Conservation (phyloP, 2,888 invertebrate genomes). For the Chalcis sispes region DNA sequence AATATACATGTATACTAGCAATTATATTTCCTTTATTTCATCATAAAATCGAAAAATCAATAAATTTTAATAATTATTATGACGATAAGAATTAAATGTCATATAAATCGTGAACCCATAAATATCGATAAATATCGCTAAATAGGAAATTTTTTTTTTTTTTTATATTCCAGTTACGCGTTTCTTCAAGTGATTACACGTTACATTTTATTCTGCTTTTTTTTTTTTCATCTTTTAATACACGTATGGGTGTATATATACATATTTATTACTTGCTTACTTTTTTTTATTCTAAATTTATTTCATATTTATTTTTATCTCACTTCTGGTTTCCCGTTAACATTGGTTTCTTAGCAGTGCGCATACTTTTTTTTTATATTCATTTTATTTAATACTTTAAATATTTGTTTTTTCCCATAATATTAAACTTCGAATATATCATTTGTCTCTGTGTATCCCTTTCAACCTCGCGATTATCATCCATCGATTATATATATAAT, state of each 20-base stretch:
- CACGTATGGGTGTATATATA: slow-evolving; percentile 55
- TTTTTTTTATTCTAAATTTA: slow-evolving; percentile 47
- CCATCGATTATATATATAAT: slow-evolving; percentile 19
- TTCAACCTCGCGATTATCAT: slow-evolving; percentile 7
- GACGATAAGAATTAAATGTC: slow-evolving; percentile 31
- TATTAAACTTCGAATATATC: slow-evolving; percentile 42
- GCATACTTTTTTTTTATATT: slow-evolving; percentile 24
- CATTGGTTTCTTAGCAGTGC: slow-evolving; percentile 41
- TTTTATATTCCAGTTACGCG: slow-evolving; percentile 22
- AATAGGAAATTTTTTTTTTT: slow-evolving; percentile 48
- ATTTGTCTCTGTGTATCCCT: slow-evolving; percentile 12
- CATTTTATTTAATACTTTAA: slow-evolving; percentile 31
- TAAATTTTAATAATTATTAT: slow-evolving; percentile 6
- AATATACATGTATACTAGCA: slow-evolving; percentile 41
- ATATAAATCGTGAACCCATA: slow-evolving; percentile 45
- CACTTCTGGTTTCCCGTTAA: slow-evolving; percentile 34
- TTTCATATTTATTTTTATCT: slow-evolving; percentile 43
- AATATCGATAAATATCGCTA: slow-evolving; percentile 38
- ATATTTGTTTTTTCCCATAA: slow-evolving; percentile 21
- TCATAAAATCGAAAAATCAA: slow-evolving; percentile 38
- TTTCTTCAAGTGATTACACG: slow-evolving; percentile 38
- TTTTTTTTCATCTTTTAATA: slow-evolving; percentile 45
- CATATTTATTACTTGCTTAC: slow-evolving; percentile 49
- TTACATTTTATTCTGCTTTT: slow-evolving; percentile 33
- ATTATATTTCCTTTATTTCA: slow-evolving; percentile 30